These are phyloP conservation scores for Cotesia glomerata DNA, from an alignment of 1,140 invertebrate genomes.

Conservation along the genomic window DNA sequence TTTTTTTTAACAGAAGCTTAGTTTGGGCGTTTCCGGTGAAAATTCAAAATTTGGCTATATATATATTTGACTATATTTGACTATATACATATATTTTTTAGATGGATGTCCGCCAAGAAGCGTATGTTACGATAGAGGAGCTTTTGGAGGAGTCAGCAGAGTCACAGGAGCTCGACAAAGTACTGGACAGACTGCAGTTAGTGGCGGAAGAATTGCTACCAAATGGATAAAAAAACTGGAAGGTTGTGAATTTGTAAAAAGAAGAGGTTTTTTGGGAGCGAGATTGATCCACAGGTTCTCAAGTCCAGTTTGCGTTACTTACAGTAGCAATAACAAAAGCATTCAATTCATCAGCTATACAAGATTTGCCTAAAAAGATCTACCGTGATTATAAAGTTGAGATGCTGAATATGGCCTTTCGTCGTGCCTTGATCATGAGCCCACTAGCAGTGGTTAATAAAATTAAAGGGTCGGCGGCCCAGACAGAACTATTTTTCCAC, in stretches of 20 bases:
- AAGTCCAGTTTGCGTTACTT: slow-evolving; percentile 1
- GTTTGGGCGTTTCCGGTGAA: no score
- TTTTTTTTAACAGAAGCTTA: no score
- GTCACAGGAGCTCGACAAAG: no score
- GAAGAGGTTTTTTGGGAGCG: neutral
- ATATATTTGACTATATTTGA: no score
- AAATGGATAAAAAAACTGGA: neutral
- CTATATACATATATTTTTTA: no score
- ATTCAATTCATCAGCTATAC: neutral
- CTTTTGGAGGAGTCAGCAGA: no score
- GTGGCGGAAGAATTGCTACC: neutral
- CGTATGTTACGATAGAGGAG: no score
- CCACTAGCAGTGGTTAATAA: slow-evolving; percentile 32
- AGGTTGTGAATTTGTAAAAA: neutral
- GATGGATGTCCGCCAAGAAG: no score
- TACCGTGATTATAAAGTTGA: slow-evolving; percentile 33
- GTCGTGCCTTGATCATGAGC: slow-evolving; percentile 37
- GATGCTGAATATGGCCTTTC: slow-evolving; percentile 41
- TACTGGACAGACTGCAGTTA: no score
- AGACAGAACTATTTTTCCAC: slow-evolving; percentile 21
- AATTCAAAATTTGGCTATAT: no score
- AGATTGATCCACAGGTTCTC: neutral
- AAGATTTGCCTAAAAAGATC: slow-evolving; percentile 30
- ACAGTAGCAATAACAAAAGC: slow-evolving; percentile 2
- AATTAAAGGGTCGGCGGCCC: slow-evolving; percentile 32